Percentiles rank a stretch among this genome's conserved stretches.
phyloP scores from a whole-genome alignment of 1,140 invertebrate genomes.

The Halesus radiatus region DNA sequence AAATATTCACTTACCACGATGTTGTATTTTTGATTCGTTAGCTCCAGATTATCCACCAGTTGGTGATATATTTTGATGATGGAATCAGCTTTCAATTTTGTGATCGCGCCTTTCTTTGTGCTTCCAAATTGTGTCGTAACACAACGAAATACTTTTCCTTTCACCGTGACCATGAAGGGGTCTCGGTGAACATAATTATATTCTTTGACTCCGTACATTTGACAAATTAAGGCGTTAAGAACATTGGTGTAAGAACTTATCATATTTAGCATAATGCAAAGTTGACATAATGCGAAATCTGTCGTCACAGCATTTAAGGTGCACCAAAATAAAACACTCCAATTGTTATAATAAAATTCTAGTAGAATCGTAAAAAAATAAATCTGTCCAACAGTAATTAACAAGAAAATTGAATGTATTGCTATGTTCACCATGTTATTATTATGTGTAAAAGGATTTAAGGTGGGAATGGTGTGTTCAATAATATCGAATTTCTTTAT shows the following conservation, averaged over 20 bases:
- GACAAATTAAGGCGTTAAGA: neutral
- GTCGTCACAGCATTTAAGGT: too few relatives aligned
- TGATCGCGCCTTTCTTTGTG: too few relatives aligned
- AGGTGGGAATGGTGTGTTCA: too few relatives aligned
- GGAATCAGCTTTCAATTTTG: too few relatives aligned
- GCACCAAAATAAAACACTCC: too few relatives aligned
- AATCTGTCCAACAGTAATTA: too few relatives aligned
- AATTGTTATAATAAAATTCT: too few relatives aligned
- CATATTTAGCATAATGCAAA: neutral
- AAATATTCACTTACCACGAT: too few relatives aligned
- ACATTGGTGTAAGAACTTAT: neutral
- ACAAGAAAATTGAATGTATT: neutral
- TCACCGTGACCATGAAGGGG: neutral
- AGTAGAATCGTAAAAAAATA: fast-evolving
- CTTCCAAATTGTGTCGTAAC: neutral
- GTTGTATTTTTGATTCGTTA: too few relatives aligned
- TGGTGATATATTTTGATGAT: too few relatives aligned
- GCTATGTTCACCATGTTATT: neutral
- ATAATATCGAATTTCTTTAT: too few relatives aligned
- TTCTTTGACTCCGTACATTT: neutral
- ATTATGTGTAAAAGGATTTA: neutral
- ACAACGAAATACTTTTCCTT: neutral
- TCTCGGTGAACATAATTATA: neutral
- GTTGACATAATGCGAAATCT: neutral
- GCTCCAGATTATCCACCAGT: too few relatives aligned